Conservation (phyloP, 2,797 vertebrate species). For the Aeoliscus strigatus region DNA sequence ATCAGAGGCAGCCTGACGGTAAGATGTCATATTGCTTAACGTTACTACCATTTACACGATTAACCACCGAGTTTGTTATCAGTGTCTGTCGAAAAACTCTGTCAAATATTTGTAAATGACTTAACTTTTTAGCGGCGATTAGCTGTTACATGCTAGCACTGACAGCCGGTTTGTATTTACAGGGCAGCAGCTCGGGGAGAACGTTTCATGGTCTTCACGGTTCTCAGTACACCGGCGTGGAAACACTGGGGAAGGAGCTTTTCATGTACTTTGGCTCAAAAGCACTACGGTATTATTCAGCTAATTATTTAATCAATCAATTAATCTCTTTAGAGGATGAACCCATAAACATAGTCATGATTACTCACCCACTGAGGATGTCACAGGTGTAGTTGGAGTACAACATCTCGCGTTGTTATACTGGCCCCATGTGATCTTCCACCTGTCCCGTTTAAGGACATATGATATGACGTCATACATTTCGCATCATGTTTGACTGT, state of each 20-base stretch:
- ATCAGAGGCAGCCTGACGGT: conserved; percentile 53
- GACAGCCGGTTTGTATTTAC: neutral
- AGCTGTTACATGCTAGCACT: neutral
- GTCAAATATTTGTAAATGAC: too few relatives aligned
- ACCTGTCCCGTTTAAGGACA: too few relatives aligned
- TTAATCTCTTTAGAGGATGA: too few relatives aligned
- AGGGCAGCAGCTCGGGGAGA: conserved; percentile 33
- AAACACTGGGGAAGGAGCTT: conserved; percentile 91
- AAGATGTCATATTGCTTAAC: conserved; percentile 21
- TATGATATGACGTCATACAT: too few relatives aligned
- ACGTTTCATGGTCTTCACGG: conserved; percentile 52
- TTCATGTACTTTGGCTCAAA: conserved; percentile 87
- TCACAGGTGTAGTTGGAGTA: too few relatives aligned
- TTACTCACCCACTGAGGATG: too few relatives aligned
- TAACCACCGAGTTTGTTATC: neutral
- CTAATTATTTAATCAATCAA: too few relatives aligned
- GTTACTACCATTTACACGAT: neutral
- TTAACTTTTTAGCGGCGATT: neutral
- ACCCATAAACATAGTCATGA: too few relatives aligned
- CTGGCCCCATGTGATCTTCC: too few relatives aligned
- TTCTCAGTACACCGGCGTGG: conserved; percentile 74
- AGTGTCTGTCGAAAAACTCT: neutral
- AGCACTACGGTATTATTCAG: conserved; percentile 78
- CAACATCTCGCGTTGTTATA: too few relatives aligned
- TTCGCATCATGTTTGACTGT: too few relatives aligned